Base-by-base conservation (phyloP, 2,888 invertebrate genomes). In the Brenthis hecate region DNA sequence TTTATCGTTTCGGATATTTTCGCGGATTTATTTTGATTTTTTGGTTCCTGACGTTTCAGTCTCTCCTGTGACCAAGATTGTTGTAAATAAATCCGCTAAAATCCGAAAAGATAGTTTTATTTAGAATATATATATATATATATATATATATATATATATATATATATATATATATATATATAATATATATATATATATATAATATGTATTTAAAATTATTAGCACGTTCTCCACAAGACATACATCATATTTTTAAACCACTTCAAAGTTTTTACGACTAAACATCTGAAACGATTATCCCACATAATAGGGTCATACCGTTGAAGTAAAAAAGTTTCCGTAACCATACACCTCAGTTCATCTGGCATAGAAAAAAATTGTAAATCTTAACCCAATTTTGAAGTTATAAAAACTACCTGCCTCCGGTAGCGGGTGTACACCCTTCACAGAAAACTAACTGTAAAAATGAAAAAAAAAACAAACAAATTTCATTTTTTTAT, bases 351-450 rank as follows among this genome's bases (percentile, higher is more conserved):
- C 91, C 84, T 81, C 79, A 81, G 76, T 80, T 89, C 90, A 85
- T 85, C 85, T 89, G 87, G 84, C 85, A 77, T 73, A 74, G 73
- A 84, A 86, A 80, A 23, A 80, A 74, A 88, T 36, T 36, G 16
- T 87, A 89, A 86, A 74, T 75, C 80, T 87, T 91, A 91, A 91
- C 91, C 92, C 89, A 91, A 88, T 88, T 90, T 86, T 83, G 84
- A 83, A 73, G 74, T 75, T 69, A 79, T 83, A 90, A 89, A 87
- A 86, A 77, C 82, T 92, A 91, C 92, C 92, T 92, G 91, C 88
- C 82, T 77, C 58, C 82, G 81, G 89, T 88, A 89, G 88, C 90
- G 84, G 83, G 81, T 76, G 82, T 78, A 78, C 85, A 83, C 85
- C 85, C 89, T 78, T 81, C 72, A 68, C 72, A 71, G 68, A 80